Base-by-base conservation (phyloP, 2,113 vertebrate genomes). In the Saccopteryx bilineata region DNA sequence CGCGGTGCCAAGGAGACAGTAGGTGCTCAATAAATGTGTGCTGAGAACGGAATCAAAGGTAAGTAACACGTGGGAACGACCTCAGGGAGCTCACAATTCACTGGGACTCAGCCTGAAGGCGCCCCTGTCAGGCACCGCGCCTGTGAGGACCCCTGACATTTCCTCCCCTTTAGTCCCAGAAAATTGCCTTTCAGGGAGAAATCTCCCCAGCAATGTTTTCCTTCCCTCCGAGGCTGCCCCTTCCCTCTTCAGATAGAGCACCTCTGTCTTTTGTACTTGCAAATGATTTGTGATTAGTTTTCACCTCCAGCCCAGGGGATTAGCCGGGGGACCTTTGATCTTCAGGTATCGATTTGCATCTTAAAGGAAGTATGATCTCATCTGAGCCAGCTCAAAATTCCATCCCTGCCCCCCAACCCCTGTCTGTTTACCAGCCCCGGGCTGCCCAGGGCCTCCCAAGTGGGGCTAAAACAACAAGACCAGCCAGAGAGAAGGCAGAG, bases 291-390 rank as follows among this genome's bases (percentile, higher is more conserved):
- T 97, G 98, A 98, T 98, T 98, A 98, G 98, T 99, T 98, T 98
- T 98, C 98, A 98, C 98, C 98, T 98, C 98, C 97, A 98, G 98
- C 98, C 97, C 98, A 96, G 89, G 97, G 98, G 98, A 98, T 98
- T 98, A 98, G 97, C 97, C n/a, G 71, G 97, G 96, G 97, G 98
- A 98, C 97, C 98, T 98, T 98, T 98, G 98, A 99, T 98, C 98
- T 98, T 98, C 97, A 98, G 98, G 97, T 98, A 98, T 98, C 97
- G 97, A 98, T 98, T 99, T 98, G 98, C 98, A 98, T 98, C 98
- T 98, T 98, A 98, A 98, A 98, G 97, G 98, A 98, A 98, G 98
- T 98, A 98, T 98, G 98, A 98, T 95, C 98, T 99, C 98, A 98
- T 98, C 97, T 98, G 98, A 97, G 94, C 97, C 97, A 97, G 97